Evolutionary conservation across 2,113 vertebrate species (phyloP).

Genomic region (Zeus faber): DNA sequence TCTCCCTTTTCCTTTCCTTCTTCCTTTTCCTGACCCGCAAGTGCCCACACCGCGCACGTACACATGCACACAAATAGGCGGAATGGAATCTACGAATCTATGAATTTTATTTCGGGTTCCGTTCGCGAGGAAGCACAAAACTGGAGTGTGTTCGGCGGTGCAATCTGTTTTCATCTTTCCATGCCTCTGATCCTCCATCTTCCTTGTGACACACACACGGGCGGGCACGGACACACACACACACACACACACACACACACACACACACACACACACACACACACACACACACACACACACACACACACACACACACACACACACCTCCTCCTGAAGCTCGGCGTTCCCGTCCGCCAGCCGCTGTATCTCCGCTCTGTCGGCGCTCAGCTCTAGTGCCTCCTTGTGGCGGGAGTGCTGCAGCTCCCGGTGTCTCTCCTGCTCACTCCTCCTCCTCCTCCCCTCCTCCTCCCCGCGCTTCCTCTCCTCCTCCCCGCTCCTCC

Average conservation of each 20-base stretch:
- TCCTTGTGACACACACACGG: background rate
- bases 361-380: conserved; percentile 64
- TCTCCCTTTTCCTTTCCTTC: conserved; percentile 20
- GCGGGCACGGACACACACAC: background rate
- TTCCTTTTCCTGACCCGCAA: conserved; percentile 2
- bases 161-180: no score
- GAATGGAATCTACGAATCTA: no score
- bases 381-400: conserved; percentile 77
- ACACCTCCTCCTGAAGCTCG: conserved; percentile 80
- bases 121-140: no score
- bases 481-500: conserved; percentile 55
- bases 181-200: no score
- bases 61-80: background rate
- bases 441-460: conserved; percentile 58
- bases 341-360: conserved; percentile 70
- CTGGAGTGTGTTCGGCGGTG: no score
- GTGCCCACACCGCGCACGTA: conserved; percentile 3
- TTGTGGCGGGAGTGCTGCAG: conserved; percentile 63
- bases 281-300: conserved; percentile 18
- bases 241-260: conserved; percentile 5
- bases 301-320: conserved; percentile 16
- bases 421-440: conserved; percentile 53
- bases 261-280: conserved; percentile 20
- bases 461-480: conserved; percentile 45
- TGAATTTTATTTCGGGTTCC: no score